These are phyloP conservation scores for Vulpes lagopus DNA, from an alignment of 2,113 vertebrate species.

Conservation along the genomic window DNA sequence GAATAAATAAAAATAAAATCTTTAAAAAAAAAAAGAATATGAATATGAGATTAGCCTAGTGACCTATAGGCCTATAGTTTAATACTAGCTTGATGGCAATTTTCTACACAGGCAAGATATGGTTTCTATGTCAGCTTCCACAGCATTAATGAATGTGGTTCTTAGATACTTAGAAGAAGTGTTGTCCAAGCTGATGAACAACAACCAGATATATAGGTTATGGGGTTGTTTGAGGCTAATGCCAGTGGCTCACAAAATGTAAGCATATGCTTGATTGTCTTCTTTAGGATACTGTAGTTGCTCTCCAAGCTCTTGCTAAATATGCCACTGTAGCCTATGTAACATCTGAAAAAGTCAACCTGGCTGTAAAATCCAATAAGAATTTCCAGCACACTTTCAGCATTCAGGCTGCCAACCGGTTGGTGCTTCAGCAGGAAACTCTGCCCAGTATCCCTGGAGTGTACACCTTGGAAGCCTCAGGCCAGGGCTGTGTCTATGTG, in stretches of 20 bases:
- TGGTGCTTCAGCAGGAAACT: slow-evolving; percentile 89
- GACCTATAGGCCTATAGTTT: neutral
- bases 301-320: slow-evolving; percentile 92
- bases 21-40: neutral
- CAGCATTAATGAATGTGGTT: neutral
- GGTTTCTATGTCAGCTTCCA: neutral
- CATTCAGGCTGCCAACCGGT: slow-evolving; percentile 88
- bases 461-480: slow-evolving; percentile 86
- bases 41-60: neutral
- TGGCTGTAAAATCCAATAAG: slow-evolving; percentile 86
- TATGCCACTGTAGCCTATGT: slow-evolving; percentile 88
- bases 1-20: too few relatives aligned
- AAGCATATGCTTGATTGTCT: neutral
- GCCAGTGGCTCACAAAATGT: neutral
- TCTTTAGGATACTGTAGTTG: slow-evolving; percentile 93
- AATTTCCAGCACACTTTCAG: slow-evolving; percentile 86
- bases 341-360: slow-evolving; percentile 64
- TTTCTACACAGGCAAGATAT: neutral
- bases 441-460: slow-evolving; percentile 87
- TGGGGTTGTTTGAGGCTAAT: neutral
- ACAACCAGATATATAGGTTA: neutral
- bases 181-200: neutral
- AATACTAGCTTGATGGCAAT: neutral
- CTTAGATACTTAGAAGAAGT: neutral
- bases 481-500: slow-evolving; percentile 89